Evolutionary conservation across 2,113 vertebrate species (phyloP), one percentile per base, ranked within the genome.

Genomic region (Atractosteus spatula): DNA sequence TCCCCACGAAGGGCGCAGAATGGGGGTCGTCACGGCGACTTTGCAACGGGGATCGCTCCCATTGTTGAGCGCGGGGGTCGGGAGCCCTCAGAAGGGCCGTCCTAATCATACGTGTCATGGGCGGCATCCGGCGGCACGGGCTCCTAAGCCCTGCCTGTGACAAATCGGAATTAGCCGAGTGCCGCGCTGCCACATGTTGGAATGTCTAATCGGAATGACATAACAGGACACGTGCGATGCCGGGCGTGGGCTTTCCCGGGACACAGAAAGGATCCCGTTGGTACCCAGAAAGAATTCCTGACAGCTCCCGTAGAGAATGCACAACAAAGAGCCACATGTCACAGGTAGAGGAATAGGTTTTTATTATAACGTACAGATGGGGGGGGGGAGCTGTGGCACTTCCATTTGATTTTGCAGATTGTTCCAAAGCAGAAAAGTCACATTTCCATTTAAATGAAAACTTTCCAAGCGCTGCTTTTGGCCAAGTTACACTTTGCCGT

Each of bases 21-120:
- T 51, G 69, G 85, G 84, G 88, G 89, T 89, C 86, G 89, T 93
- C 90, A 92, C 83, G 85, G 79, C 76, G 81, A 87, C 84, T 91
- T 91, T 90, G 85, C 84, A 67, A 44, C 11, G 29, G 3, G 29
- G 73, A 79, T 79, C 68, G 69, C 64, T 74, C 80, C 76, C 84
- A 90, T 92, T 56, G 80, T 65, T 79, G 79, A 69, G 79, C 80
- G 80, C 83, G 83, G 51, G 73, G 81, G 80, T 76, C 78, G 77
- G 72, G 29, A 54, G 65, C 61, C 68, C 55, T 43, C 76, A 76
- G 73, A 75, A 69, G 76, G 83, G 81, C 72, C 62, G 66, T 16
- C 77, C 84, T 93, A 91, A 89, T 90, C 41, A 42, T 29, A 76
- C 81, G 83, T 86, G 79, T 85, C 87, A 89, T 85, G 87, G 84